Evolutionary conservation across 1,140 invertebrate species (phyloP).

Genomic region (Psix sp.): DNA sequence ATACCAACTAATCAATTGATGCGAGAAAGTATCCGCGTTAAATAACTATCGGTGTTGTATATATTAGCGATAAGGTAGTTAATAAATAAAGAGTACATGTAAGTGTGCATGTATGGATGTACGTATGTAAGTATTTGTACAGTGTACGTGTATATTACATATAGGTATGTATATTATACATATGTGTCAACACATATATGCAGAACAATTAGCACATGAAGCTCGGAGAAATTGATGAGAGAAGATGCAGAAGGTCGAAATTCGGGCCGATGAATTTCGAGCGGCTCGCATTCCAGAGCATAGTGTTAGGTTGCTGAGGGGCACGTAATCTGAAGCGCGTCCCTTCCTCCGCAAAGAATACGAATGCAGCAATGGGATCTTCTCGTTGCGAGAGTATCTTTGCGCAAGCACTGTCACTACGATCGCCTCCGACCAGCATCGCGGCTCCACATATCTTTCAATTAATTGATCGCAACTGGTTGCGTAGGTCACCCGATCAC

Average conservation of each 20-base stretch:
- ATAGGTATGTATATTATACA: conserved; percentile 29
- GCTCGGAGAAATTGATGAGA: conserved; percentile 22
- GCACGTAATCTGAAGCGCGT: conserved; percentile 63
- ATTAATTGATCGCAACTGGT: not conserved
- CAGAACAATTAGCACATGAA: conserved; percentile 31
- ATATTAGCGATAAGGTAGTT: too few relatives aligned
- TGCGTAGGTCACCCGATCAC: too few relatives aligned
- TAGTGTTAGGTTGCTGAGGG: conserved; percentile 51
- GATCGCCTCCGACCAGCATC: conserved; percentile 57
- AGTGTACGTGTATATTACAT: conserved; percentile 37
- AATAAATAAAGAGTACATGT: conserved; percentile 1
- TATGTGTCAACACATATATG: conserved; percentile 27
- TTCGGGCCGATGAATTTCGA: conserved; percentile 18
- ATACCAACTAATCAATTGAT: too few relatives aligned
- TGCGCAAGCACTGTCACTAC: conserved; percentile 12
- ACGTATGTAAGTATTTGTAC: conserved; percentile 22
- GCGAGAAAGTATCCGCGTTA: too few relatives aligned
- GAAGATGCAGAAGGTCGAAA: conserved; percentile 27
- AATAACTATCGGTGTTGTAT: too few relatives aligned
- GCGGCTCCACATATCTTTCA: conserved; percentile 62
- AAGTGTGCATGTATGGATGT: conserved; percentile 5
- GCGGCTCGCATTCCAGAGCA: conserved; percentile 17
- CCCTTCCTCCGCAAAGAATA: conserved; percentile 13
- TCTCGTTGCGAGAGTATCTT: not conserved
- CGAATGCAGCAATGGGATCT: not conserved